A percentile compares a stretch with the other conserved stretches of the same genome.
phyloP scores from a whole-genome alignment of 2,797 vertebrate genomes.

The Arrhamphus sclerolepis region DNA sequence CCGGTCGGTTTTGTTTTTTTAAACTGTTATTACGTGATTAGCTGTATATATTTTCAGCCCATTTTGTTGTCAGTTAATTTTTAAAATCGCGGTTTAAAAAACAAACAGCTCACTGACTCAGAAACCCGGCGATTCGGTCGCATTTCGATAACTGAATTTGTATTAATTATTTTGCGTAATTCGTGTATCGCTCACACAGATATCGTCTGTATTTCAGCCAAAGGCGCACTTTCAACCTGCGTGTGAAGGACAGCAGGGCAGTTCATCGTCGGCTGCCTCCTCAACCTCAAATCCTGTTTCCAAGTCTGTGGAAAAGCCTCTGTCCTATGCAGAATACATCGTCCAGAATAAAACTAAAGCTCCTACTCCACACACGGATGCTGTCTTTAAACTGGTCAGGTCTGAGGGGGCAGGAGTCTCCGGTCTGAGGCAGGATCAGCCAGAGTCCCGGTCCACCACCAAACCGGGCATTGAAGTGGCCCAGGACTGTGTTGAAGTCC shows the following conservation, averaged over 20 bases:
- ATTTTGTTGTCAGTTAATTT: neutral
- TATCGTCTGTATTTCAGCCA: constrained; percentile 58
- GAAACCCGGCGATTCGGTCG: neutral
- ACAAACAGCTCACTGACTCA: neutral
- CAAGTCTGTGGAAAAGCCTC: constrained; percentile 35
- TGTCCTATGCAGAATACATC: constrained; percentile 81
- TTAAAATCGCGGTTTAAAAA: neutral
- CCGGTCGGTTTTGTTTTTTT: constrained; percentile 62
- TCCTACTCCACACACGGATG: constrained; percentile 27
- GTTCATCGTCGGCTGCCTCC: constrained; percentile 21
- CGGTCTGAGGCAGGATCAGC: constrained; percentile 5
- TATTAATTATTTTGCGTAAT: neutral
- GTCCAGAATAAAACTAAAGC: constrained; percentile 69
- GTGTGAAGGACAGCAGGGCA: constrained; percentile 43
- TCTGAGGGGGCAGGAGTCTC: constrained; percentile 5
- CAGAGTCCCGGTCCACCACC: constrained; percentile 4
- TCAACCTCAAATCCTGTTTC: constrained; percentile 16
- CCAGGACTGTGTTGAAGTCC: constrained; percentile 7
- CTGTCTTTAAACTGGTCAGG: constrained; percentile 3
- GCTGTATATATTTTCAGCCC: neutral
- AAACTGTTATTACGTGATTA: constrained; percentile 7
- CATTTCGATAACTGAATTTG: neutral
- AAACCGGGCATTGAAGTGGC: neutral
- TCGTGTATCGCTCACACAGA: neutral
- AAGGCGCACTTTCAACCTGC: constrained; percentile 76